phyloP scores from a whole-genome alignment of 2,113 vertebrate species.

The Ammodytes dubius region DNA sequence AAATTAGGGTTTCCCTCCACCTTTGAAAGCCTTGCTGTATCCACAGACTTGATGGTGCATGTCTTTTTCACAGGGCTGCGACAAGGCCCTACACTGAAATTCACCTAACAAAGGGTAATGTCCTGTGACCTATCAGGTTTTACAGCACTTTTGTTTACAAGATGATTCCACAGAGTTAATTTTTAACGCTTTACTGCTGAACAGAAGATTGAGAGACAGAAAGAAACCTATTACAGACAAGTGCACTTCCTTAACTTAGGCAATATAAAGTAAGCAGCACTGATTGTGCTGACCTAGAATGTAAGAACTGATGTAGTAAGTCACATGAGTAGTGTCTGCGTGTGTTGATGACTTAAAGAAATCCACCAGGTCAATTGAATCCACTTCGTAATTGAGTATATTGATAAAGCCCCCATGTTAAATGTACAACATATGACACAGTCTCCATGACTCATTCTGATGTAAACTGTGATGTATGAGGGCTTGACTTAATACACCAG shows the following conservation, averaged over 20 bases:
- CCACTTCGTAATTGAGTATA: conserved; percentile 9
- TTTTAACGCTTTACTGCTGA: conserved; percentile 74
- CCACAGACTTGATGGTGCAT: conserved; percentile 61
- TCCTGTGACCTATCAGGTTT: conserved; percentile 77
- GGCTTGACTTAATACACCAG: background rate
- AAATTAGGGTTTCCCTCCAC: conserved; percentile 61
- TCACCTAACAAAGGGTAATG: conserved; percentile 73
- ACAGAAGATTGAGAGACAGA: conserved; percentile 24
- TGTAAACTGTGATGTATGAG: conserved; percentile 44
- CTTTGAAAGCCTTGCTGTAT: conserved; percentile 36
- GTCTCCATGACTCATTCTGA: conserved; percentile 24
- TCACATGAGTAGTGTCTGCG: conserved; percentile 7
- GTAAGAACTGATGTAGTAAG: conserved; percentile 34
- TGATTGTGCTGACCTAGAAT: conserved; percentile 53
- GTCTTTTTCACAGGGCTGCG: conserved; percentile 52
- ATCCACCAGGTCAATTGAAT: conserved; percentile 10
- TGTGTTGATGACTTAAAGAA: conserved; percentile 27
- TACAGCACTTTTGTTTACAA: conserved; percentile 79
- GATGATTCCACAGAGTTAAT: conserved; percentile 75
- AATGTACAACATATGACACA: conserved; percentile 5
- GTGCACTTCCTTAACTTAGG: conserved; percentile 54
- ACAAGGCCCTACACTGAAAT: conserved; percentile 57
- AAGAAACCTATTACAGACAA: conserved; percentile 31
- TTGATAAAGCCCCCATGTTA: background rate
- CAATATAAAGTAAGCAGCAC: conserved; percentile 42